Evolutionary conservation across 35 echinoderm and acorn worm species (phyloP).

Genomic region (Heliocidaris erythrogramma): DNA sequence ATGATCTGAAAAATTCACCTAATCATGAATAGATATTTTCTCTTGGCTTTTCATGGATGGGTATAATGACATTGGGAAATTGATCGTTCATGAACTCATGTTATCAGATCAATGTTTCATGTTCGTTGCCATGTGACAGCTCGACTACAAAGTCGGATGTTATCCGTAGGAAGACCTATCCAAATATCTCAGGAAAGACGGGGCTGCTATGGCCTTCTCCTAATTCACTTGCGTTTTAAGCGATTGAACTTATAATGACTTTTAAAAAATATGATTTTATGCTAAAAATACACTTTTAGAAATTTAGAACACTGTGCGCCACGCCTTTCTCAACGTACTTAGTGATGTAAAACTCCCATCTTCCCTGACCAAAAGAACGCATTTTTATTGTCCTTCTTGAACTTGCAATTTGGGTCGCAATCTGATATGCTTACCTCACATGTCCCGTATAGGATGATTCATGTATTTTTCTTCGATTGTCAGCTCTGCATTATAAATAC

Average conservation of each 20-base stretch:
- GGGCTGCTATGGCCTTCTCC: background rate
- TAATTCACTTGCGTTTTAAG: background rate
- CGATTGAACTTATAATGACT: background rate
- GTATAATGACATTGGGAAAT: background rate
- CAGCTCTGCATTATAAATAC: background rate
- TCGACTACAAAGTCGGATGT: background rate
- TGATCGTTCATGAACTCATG: background rate
- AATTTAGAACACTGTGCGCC: background rate
- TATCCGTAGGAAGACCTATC: background rate
- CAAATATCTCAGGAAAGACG: background rate
- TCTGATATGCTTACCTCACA: background rate
- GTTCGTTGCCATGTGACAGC: background rate
- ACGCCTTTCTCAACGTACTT: background rate
- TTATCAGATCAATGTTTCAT: constrained; percentile 18
- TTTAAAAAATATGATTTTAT: background rate
- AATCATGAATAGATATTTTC: background rate
- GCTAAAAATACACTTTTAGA: background rate
- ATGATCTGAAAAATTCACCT: background rate
- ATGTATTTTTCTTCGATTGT: background rate
- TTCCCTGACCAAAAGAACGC: background rate
- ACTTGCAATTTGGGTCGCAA: background rate
- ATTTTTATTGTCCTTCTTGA: background rate
- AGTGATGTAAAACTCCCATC: background rate
- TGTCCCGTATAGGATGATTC: background rate
- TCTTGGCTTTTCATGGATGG: background rate